Conservation (phyloP, 2,113 vertebrate species). For the Gnathonemus echidnorhynchus region DNA sequence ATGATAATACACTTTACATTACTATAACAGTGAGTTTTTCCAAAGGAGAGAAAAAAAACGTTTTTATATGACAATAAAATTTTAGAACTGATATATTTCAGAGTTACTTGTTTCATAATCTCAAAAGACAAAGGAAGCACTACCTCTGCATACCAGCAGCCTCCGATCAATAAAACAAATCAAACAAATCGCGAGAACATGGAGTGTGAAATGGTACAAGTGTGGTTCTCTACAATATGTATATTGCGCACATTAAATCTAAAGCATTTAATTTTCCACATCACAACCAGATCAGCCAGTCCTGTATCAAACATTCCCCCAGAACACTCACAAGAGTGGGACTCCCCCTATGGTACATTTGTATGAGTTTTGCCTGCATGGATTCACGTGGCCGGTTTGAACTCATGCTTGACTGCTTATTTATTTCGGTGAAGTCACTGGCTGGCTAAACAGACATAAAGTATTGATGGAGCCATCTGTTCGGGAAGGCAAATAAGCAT, state of each 20-base stretch:
- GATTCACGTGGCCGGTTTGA: slow-evolving; percentile 10
- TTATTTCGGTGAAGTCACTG: slow-evolving; percentile 23
- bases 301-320: not conserved
- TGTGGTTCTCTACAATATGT: not conserved
- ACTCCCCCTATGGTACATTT: slow-evolving; percentile 8
- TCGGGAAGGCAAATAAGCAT: slow-evolving; percentile 14
- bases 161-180: not conserved
- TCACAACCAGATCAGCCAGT: not conserved
- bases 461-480: slow-evolving; percentile 55
- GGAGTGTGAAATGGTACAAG: not conserved
- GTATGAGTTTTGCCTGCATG: slow-evolving; percentile 4
- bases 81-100: not conserved
- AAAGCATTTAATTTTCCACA: not conserved
- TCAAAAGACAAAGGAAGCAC: not conserved
- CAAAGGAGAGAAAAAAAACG: not conserved
- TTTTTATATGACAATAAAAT: not conserved
- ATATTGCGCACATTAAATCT: not conserved
- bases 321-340: slow-evolving; percentile 6
- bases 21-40: not conserved
- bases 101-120: not conserved
- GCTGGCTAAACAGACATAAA: slow-evolving; percentile 49
- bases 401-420: slow-evolving; percentile 13
- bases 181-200: not conserved
- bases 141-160: not conserved
- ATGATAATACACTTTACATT: not conserved